Evolutionary conservation across 2,888 invertebrate species (phyloP), one percentile per base, ranked within the genome.

Genomic region (Fragum whitleyi): DNA sequence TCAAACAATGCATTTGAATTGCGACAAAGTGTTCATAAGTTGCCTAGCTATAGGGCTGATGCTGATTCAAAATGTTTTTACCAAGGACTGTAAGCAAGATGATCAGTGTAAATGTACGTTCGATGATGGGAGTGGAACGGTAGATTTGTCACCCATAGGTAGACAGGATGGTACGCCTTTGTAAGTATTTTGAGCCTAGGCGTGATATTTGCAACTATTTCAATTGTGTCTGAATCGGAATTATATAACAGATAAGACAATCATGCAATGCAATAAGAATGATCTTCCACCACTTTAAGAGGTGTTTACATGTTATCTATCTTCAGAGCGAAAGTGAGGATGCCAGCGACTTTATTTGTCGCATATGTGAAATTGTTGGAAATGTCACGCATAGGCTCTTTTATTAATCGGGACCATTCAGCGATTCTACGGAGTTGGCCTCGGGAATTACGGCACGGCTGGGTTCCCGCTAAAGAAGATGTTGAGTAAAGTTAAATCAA

Each of bases 101-200:
- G 78, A 70, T 16, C 53, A 69, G 19, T 83, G 83, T 74, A 67
- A 61, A 57, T 83, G 83, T 62, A 75, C 65, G 19, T 76, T 79
- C 59, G 79, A 79, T 42, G 83, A 83, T 47, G 74, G 74, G 0
- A 74, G 77, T 51, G 79, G 79, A n/a, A 76, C 78, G 19, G 71
- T 83, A 16, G 83, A 79, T 53, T 42, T 83, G 16, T 42, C 79
- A 16, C 61, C 76, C 0, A 57, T 83, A 3, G 74, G 71, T 5
- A 28, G 16, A 21, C 65, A 47, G 23, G 47, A 29, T 19, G 71
- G 68, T 19, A 47, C 39, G 9, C 61, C 73, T 21, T 53, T 74
- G 78, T 78, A 73, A 69, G 79, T 42, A 14, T 67, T n/a, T 36
- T 7, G 6, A 6, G 39, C 14, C 39, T 14, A n/a, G n/a, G n/a